Base-by-base conservation (phyloP, 2,797 vertebrate genomes). In the Platalea minor region DNA sequence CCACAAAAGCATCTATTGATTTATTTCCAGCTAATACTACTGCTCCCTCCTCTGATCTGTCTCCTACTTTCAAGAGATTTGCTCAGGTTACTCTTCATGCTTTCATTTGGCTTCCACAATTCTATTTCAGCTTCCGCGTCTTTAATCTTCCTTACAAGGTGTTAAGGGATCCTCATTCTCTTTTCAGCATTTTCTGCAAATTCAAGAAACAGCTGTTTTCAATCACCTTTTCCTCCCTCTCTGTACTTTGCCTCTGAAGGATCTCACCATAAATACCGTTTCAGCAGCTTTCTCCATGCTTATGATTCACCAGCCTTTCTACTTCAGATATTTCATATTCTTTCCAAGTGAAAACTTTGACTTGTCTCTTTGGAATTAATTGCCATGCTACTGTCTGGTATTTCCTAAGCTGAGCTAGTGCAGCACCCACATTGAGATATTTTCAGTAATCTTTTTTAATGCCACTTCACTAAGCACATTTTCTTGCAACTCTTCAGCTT, bases 261-360 rank as follows among this genome's bases (percentile, higher is more conserved):
- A 86, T 82, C 59, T 85, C 54, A 65, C 65, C 77, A 86, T 28
- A 90, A 88, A 91, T 82, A 90, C 17, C 45, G 65, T 63, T 79
- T 79, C 7, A 51, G 37, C 82, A 89, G 23, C 88, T 78, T 92
- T 91, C 73, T 72, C 54, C 61, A 45, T 86, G 35, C 57, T 76
- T 61, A 60, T 93, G 91, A 96, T 76, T 96, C 96, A 96, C 59
- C 85, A 86, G 35, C 51, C 65, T 84, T 92, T 84, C 89, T 86
- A 65, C 85, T 89, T 89, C 48, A 79, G 53, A 45, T 59, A 50
- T 87, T 53, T 61, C 73, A 35, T 57, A n/a, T 31, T 72, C 51
- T 69, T 89, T 43, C 37, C 39, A 53, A 86, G 82, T 0, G 2
- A 79, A 83, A 86, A 72, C 63, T 60, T 75, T 86, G 37, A 82